Evolutionary conservation across 2,888 invertebrate genomes (phyloP).

Genomic region (Philopedon plagiatum): DNA sequence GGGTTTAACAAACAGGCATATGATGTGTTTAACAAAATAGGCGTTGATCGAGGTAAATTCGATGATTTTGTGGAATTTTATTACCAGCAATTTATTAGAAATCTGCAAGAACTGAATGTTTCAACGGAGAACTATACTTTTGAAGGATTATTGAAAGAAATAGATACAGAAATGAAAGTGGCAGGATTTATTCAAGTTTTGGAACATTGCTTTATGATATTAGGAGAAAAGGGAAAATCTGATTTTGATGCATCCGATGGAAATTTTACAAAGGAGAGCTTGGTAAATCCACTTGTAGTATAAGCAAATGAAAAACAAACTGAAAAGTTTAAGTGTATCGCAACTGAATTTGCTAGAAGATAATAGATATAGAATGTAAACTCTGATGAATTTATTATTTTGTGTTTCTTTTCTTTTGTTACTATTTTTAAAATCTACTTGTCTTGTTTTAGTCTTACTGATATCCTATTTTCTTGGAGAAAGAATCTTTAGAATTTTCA

Average conservation of each 20-base stretch:
- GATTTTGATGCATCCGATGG: background rate
- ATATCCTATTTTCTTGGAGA: no score
- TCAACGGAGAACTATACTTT: slow-evolving; percentile 28
- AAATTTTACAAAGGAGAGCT: slow-evolving; percentile 7
- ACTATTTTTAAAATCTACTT: no score
- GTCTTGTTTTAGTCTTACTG: no score
- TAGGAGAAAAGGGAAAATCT: background rate
- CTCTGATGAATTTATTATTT: background rate
- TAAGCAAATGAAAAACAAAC: background rate
- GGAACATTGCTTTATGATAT: background rate
- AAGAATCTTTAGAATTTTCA: no score
- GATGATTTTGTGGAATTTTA: slow-evolving; percentile 30
- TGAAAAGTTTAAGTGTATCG: background rate
- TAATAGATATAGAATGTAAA: slow-evolving; percentile 4
- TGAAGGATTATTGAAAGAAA: slow-evolving; percentile 28
- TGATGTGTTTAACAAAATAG: background rate
- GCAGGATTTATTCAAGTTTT: slow-evolving; percentile 29
- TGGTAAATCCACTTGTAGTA: background rate
- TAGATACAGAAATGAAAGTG: slow-evolving; percentile 5
- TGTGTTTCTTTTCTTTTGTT: no score
- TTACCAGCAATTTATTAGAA: slow-evolving; percentile 11
- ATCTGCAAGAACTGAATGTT: slow-evolving; percentile 31
- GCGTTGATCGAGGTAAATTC: background rate
- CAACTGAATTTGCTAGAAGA: background rate
- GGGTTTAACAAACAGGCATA: background rate